Evolutionary conservation across 1,140 invertebrate genomes (phyloP).

Genomic region (Temnothorax nylanderi): DNA sequence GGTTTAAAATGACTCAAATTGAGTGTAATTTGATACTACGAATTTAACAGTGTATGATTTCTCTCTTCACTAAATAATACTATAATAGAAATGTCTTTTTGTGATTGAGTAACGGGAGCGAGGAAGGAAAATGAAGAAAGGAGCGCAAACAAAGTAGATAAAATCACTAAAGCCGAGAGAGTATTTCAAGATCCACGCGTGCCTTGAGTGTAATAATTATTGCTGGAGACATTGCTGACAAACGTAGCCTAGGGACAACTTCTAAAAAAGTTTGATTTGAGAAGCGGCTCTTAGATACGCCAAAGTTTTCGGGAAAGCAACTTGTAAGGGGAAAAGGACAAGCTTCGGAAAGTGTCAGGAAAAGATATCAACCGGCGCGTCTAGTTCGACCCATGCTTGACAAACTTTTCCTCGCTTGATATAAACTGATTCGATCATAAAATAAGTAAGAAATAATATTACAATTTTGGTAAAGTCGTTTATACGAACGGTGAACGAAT

Average conservation of each 20-base stretch:
- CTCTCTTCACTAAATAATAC: neutral
- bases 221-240: neutral
- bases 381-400: conserved; percentile 4
- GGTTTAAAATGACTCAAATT: no score
- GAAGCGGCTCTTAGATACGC: conserved; percentile 27
- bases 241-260: conserved; percentile 40
- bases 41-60: neutral
- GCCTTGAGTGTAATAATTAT: conserved; percentile 50
- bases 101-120: neutral
- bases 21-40: no score
- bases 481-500: neutral
- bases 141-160: neutral
- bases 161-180: conserved; percentile 2
- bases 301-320: conserved; percentile 37
- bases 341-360: conserved; percentile 9
- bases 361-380: conserved; percentile 38
- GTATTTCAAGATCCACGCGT: conserved; percentile 24
- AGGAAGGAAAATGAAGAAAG: neutral
- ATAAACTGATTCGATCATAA: conserved; percentile 38
- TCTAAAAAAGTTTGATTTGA: conserved; percentile 50
- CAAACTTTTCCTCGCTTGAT: conserved; percentile 32
- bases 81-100: neutral
- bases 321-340: neutral
- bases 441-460: conserved; percentile 18
- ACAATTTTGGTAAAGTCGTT: neutral